Evolutionary conservation across 2,888 invertebrate species (phyloP), one percentile per base, ranked within the genome.

Genomic region (Orchesella flavescens): DNA sequence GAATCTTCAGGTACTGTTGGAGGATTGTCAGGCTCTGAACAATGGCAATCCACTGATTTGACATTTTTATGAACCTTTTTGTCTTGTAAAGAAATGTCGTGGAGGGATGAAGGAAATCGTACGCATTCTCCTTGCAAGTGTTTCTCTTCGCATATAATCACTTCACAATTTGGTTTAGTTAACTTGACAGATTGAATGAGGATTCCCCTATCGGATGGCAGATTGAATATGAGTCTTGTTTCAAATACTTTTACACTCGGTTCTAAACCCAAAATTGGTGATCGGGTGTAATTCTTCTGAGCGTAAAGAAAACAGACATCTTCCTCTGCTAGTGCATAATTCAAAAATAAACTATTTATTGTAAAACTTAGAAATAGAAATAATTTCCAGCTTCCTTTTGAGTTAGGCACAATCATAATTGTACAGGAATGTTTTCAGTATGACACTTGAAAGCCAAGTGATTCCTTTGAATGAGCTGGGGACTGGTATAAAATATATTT

Each of bases 41-140:
- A 80, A 15, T 76, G 68, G 61, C 84, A 84, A 23, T 75, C 79
- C n/a, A 81, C 77, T 24, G 81, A 81, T 24, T 75, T 19, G 0
- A 84, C 74, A 65, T 44, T 66, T 34, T 23, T 55, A 34, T 46
- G 44, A 55, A 73, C 46, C 23, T 15, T 34, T 34, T 43, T 10
- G 9, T 46, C 46, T 13, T 19, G 12, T n/a, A 12, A 44, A 1
- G 53, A 49, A 15, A 73, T 55, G 15, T 79, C 72, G 0, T 19
- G 7, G 17, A 44, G 19, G 21, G 23, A 46, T 21, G 65, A 13
- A 0, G 65, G 57, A 44, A 61, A 17, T 57, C 73, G 61, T 1
- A 53, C n/a, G n/a, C 81, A 81, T 17, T 74, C 19, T 43, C 81
- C 81, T 24, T 49, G n/a, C 61, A 81, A 68, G 49, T 81, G 57